Evolutionary conservation across 2,113 vertebrate genomes (phyloP).

Genomic region (Triplophysa dalaica): DNA sequence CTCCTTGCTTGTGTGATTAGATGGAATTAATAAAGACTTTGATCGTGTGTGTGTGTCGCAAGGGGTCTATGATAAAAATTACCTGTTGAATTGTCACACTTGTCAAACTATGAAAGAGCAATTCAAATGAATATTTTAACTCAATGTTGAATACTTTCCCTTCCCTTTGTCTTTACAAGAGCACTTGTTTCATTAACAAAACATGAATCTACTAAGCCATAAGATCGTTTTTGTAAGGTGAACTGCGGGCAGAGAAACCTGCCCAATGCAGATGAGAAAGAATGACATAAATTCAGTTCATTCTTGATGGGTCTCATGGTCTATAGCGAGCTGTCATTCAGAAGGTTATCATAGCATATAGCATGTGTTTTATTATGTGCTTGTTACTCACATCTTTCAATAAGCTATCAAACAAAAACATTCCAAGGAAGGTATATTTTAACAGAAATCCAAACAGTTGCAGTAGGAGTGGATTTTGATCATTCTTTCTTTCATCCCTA

Average conservation of each 20-base stretch:
- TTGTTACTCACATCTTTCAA: not conserved
- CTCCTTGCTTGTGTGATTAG: conserved; percentile 48
- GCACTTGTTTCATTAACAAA: not conserved
- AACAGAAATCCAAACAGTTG: too few relatives aligned
- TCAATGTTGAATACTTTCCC: too few relatives aligned
- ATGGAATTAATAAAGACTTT: conserved; percentile 36
- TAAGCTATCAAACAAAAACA: too few relatives aligned
- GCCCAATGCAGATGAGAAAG: not conserved
- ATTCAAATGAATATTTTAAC: too few relatives aligned
- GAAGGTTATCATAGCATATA: not conserved
- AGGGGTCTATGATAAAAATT: not conserved
- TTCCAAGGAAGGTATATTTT: too few relatives aligned
- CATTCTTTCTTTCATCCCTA: too few relatives aligned
- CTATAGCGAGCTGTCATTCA: not conserved
- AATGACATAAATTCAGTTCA: not conserved
- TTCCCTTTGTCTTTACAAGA: not conserved
- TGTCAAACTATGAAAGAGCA: too few relatives aligned
- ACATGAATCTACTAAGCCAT: not conserved
- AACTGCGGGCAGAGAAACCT: not conserved
- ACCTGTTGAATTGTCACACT: conserved; percentile 5
- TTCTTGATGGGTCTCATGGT: not conserved
- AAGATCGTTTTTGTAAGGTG: not conserved
- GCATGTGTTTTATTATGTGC: conserved; percentile 1
- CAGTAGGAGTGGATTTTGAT: too few relatives aligned
- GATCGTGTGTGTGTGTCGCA: conserved; percentile 25